phyloP scores from a whole-genome alignment of 2,888 invertebrate genomes.

The Lucinisca nassula region DNA sequence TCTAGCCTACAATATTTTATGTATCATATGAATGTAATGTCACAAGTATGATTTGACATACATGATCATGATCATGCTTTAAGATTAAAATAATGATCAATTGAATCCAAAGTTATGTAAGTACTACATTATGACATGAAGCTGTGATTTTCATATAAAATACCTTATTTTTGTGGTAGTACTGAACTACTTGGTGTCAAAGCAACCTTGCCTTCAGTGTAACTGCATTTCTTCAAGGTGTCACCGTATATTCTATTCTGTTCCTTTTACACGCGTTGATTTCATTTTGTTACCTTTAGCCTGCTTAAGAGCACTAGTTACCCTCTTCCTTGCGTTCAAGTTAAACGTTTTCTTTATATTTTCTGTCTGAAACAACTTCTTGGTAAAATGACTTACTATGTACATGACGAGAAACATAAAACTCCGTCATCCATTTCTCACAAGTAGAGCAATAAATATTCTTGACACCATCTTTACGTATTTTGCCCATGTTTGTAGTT shows the following conservation, averaged over 20 bases:
- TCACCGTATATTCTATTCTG: background rate
- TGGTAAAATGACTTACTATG: constrained; percentile 35
- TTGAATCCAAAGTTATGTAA: too few relatives aligned
- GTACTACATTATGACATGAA: too few relatives aligned
- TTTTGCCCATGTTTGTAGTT: background rate
- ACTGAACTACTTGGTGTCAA: too few relatives aligned
- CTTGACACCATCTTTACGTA: constrained; percentile 32
- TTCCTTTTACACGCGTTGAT: background rate
- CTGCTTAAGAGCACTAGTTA: background rate
- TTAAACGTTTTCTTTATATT: background rate
- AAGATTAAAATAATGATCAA: too few relatives aligned
- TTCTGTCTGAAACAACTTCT: constrained; percentile 13
- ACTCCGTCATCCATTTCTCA: constrained; percentile 56
- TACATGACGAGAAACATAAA: constrained; percentile 43
- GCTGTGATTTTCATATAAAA: too few relatives aligned
- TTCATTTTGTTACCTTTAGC: background rate
- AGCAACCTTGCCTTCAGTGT: background rate
- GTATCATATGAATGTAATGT: too few relatives aligned
- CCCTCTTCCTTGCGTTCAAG: background rate
- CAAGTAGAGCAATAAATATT: constrained; percentile 44
- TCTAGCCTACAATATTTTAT: too few relatives aligned
- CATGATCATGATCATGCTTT: too few relatives aligned
- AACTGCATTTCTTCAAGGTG: background rate
- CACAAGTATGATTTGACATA: too few relatives aligned
- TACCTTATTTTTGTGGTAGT: too few relatives aligned